Conservation (phyloP, 35 echinoderm and acorn worm genomes). For the Ophiothrix spiculata region DNA sequence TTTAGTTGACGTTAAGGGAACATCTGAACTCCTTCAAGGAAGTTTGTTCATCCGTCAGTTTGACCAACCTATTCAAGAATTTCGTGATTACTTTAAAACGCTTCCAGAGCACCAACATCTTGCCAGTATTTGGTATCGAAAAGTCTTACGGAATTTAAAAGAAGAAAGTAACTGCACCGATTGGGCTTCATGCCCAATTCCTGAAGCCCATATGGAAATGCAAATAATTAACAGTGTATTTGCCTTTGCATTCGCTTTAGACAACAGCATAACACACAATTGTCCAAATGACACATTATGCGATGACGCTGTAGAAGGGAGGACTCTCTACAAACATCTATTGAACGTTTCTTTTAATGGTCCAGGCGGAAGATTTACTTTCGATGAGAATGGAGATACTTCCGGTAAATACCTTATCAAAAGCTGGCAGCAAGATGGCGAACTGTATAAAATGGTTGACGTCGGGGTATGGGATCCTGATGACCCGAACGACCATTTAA, state of each 20-base stretch:
- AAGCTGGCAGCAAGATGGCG: slow-evolving; percentile 19
- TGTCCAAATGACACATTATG: background rate
- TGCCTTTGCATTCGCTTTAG: slow-evolving; percentile 22
- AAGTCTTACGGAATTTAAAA: background rate
- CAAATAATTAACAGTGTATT: slow-evolving; percentile 27
- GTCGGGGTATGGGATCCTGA: background rate
- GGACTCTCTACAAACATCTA: background rate
- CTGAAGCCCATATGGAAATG: background rate
- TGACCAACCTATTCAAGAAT: slow-evolving; percentile 9
- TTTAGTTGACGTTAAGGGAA: background rate
- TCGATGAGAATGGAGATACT: slow-evolving; percentile 41
- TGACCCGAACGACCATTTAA: background rate
- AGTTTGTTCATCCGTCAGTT: slow-evolving; percentile 19
- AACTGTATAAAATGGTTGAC: background rate
- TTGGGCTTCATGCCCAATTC: background rate
- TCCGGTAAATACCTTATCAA: slow-evolving; percentile 29
- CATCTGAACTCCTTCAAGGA: background rate
- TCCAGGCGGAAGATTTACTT: slow-evolving; percentile 12
- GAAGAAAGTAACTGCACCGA: background rate
- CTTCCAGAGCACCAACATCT: background rate
- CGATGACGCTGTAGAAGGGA: background rate
- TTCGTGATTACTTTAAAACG: slow-evolving; percentile 20
- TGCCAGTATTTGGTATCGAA: slow-evolving; percentile 12
- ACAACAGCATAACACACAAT: background rate
- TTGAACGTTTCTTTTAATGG: slow-evolving; percentile 5